Conservation (phyloP, 2,113 vertebrate genomes). For the Calidris pugnax region DNA sequence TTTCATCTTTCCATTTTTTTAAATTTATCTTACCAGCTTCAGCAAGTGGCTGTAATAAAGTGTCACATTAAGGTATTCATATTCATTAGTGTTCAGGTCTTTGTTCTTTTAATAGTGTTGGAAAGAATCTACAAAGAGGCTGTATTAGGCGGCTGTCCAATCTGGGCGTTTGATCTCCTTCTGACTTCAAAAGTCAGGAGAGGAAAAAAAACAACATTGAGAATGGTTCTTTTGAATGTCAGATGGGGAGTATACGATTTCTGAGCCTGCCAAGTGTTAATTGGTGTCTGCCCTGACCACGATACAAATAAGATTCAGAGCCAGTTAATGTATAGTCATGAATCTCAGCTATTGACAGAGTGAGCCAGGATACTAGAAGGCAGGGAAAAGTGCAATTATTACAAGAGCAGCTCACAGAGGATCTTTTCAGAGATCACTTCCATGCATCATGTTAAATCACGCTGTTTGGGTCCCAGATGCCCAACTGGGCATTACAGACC, state of each 20-base stretch:
- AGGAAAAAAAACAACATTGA: constrained; percentile 8
- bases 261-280: constrained; percentile 78
- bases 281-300: constrained; percentile 72
- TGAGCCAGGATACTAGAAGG: constrained; percentile 38
- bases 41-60: constrained; percentile 70
- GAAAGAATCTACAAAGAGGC: constrained; percentile 76
- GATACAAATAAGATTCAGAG: constrained; percentile 70
- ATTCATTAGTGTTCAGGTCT: constrained; percentile 73
- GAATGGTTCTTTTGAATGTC: constrained; percentile 73
- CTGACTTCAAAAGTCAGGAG: constrained; percentile 63
- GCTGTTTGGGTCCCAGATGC: background rate
- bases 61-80: constrained; percentile 72
- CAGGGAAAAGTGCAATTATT: constrained; percentile 47
- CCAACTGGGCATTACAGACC: background rate
- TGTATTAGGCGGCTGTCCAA: constrained; percentile 74
- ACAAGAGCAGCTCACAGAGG: constrained; percentile 10
- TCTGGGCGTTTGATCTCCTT: constrained; percentile 72
- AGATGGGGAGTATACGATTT: constrained; percentile 66
- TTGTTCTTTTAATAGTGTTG: constrained; percentile 77
- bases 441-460: background rate
- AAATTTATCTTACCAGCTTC: constrained; percentile 55
- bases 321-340: constrained; percentile 67
- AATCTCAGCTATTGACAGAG: constrained; percentile 70
- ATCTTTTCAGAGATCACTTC: constrained; percentile 16
- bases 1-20: constrained; percentile 56